These are phyloP conservation scores for Peromyscus aztecus DNA, from an alignment of 2,797 vertebrate genomes.

Conservation along the genomic window DNA sequence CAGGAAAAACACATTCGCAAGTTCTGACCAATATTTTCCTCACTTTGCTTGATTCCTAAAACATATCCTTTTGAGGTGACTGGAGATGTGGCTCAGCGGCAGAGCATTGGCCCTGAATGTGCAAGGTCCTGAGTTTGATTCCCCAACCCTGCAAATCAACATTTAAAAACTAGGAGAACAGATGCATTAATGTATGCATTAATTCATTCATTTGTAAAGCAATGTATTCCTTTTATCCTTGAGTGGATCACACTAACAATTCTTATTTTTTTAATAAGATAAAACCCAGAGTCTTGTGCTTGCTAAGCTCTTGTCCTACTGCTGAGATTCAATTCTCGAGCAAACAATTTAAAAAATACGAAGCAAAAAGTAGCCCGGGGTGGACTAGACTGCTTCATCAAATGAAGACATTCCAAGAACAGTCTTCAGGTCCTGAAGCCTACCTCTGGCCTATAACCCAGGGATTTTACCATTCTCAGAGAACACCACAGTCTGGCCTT, in stretches of 20 bases:
- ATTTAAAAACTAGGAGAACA: background rate
- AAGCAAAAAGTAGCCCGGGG: background rate
- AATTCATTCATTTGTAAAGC: conserved; percentile 51
- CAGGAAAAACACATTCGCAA: background rate
- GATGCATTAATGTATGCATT: background rate
- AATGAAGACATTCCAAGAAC: background rate
- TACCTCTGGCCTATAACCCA: background rate
- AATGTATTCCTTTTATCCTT: conserved; percentile 8
- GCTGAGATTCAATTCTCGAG: background rate
- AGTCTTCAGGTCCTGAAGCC: background rate
- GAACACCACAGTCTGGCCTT: background rate
- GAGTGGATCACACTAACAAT: background rate
- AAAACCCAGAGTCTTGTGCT: background rate
- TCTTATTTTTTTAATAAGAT: background rate
- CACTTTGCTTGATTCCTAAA: background rate
- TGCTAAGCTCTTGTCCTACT: background rate
- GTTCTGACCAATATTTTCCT: conserved; percentile 28
- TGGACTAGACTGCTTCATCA: background rate
- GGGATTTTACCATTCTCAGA: background rate
- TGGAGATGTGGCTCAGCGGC: background rate
- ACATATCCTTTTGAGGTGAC: background rate
- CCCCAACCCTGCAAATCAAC: background rate
- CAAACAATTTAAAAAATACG: conserved; percentile 32
- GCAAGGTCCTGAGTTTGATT: background rate
- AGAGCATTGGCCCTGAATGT: background rate